These are phyloP conservation scores for Dendroctonus ponderosae DNA, from an alignment of 1,140 invertebrate species.

Conservation along the genomic window DNA sequence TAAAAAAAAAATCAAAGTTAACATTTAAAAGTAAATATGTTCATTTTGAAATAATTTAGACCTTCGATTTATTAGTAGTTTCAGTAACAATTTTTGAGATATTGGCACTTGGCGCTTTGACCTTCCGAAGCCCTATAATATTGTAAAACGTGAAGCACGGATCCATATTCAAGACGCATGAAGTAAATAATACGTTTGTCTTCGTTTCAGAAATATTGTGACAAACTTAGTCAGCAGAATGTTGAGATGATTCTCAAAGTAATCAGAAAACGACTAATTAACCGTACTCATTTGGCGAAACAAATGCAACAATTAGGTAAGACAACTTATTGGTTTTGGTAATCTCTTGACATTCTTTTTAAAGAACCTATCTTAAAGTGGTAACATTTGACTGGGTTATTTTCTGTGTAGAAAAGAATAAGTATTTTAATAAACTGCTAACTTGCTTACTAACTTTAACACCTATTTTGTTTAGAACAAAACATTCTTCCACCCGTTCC, in stretches of 20 bases:
- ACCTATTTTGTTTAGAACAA: constrained; percentile 36
- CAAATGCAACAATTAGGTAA: constrained; percentile 73
- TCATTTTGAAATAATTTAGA: no score
- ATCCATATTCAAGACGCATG: no score
- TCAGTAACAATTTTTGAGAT: no score
- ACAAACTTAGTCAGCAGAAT: constrained; percentile 58
- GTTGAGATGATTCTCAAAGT: constrained; percentile 68
- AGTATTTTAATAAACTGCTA: not conserved
- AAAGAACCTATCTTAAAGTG: not conserved
- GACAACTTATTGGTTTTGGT: not conserved
- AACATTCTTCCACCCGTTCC: constrained; percentile 43
- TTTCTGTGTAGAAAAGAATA: no score
- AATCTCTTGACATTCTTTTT: not conserved
- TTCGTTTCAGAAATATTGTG: constrained; percentile 43
- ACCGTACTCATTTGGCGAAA: constrained; percentile 69
- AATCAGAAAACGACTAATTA: constrained; percentile 68
- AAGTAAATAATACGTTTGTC: not conserved
- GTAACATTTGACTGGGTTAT: no score
- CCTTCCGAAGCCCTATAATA: no score
- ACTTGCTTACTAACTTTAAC: not conserved
- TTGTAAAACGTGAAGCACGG: no score
- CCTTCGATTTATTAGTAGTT: no score
- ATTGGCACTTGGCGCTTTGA: no score
- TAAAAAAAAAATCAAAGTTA: no score
- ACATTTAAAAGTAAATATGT: not conserved